Conservation (phyloP, 2,797 vertebrate species). For the Poliocrania exsul region DNA sequence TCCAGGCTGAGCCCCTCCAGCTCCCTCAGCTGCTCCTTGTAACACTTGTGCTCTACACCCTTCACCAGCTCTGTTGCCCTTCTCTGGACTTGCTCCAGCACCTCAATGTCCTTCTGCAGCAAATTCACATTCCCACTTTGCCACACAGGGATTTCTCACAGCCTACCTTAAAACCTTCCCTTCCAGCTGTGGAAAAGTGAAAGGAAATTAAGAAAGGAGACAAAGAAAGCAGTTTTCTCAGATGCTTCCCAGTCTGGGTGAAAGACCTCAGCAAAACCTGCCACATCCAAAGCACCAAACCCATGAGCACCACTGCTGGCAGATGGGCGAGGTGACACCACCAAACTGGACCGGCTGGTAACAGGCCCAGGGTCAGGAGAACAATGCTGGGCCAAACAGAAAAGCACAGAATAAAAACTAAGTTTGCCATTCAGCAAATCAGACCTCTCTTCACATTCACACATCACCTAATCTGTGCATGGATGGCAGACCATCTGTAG, state of each 20-base stretch:
- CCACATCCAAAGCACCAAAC: not conserved
- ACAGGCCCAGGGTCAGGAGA: not conserved
- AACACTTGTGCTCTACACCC: not conserved
- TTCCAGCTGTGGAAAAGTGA: not conserved
- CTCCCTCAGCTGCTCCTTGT: not conserved
- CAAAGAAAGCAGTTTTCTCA: not conserved
- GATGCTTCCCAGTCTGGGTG: not conserved
- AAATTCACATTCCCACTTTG: not conserved
- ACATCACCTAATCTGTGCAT: not conserved
- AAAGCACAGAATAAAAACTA: not conserved
- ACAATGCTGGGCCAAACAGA: not conserved
- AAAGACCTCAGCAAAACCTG: not conserved
- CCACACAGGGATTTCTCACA: not conserved
- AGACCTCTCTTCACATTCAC: not conserved
- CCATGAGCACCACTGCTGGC: not conserved
- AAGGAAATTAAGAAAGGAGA: not conserved
- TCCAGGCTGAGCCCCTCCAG: not conserved
- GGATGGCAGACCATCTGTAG: too few species aligned
- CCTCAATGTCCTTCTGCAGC: not conserved
- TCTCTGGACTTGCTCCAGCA: not conserved
- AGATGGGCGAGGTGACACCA: not conserved
- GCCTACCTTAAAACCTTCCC: not conserved
- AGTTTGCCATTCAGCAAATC: not conserved
- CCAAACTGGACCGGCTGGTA: not conserved
- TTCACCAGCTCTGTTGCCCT: not conserved